Evolutionary conservation across 2,888 invertebrate species (phyloP).

Genomic region (Amphipyra berbera): DNA sequence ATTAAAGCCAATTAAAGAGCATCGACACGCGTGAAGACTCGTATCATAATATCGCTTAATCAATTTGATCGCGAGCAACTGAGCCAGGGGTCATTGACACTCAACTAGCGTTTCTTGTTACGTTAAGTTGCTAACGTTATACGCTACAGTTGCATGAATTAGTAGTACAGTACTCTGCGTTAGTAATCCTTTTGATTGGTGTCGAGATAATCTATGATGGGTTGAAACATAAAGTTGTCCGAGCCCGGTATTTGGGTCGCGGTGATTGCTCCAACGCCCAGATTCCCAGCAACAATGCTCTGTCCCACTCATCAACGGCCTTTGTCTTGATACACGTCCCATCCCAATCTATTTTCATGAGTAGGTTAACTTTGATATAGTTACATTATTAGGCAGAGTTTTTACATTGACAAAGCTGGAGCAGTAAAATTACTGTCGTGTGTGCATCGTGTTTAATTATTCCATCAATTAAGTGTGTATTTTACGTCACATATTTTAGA

Average conservation of each 20-base stretch:
- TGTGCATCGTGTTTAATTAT: conserved; percentile 2
- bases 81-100: conserved; percentile 76
- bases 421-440: conserved; percentile 10
- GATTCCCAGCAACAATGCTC: conserved; percentile 74
- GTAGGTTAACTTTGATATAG: conserved; percentile 49
- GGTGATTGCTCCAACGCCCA: conserved; percentile 78
- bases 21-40: conserved; percentile 77
- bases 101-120: conserved; percentile 55
- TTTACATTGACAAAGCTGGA: conserved; percentile 20
- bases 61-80: conserved; percentile 81
- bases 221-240: conserved; percentile 64
- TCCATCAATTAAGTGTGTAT: conserved; percentile 7
- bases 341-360: conserved; percentile 55
- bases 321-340: conserved; percentile 71
- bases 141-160: conserved; percentile 56
- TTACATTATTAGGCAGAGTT: conserved; percentile 19
- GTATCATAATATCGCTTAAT: conserved; percentile 83
- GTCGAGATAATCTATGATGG: conserved; percentile 60
- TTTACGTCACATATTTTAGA: conserved; percentile 2
- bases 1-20: conserved; percentile 85
- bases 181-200: conserved; percentile 54
- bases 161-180: conserved; percentile 43
- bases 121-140: conserved; percentile 51
- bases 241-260: conserved; percentile 78
- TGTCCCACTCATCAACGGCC: conserved; percentile 70